Base-by-base conservation (phyloP, 2,113 vertebrate genomes). In the Haliaeetus leucogaster region DNA sequence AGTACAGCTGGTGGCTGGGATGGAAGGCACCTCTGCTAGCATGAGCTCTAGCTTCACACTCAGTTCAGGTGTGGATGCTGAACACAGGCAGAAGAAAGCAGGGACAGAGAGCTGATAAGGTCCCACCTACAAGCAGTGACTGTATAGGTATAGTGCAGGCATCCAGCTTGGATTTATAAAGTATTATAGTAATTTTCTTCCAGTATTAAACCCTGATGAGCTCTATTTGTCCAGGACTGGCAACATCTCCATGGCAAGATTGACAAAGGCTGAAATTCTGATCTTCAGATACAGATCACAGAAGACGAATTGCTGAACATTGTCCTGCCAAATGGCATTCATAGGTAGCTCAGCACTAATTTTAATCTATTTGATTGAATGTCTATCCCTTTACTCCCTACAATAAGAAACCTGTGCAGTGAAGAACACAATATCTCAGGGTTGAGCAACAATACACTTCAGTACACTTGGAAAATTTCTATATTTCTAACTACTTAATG, bases 1-100 rank as follows among this genome's bases (percentile, higher is more conserved):
- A 38, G 77, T 2, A 3, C 58, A 86, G 40, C 40, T 10, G 42
- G 68, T 10, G 16, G 59, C 76, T 76, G 59, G 19, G 70, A 40
- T 34, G 52, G 63, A 47, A 50, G 13, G 29, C 53, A 59, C 6
- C 26, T 66, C 59, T 55, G 21, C 25, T 36, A 36, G 27, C 34
- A 18, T 4, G 13, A 66, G 72, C 17, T 84, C 45, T 42, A 47
- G 22, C 43, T 67, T 79, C 74, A 61, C 47, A 6, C 18, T 65
- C 9, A 0, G 0, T 7, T 58, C 53, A 11, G 34, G 11, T 29
- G 34, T 52, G 16, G 19, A 13, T 55, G 43, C n/a, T 91, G 63
- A 68, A 34, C 21, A 66, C 11, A 52, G 1, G 8, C 43, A 73
- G 58, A 40, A 71, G 42, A 67, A 82, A 72, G 42, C 40, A 70